Evolutionary conservation across 2,113 vertebrate genomes (phyloP), one percentile per base, ranked within the genome.

Genomic region (Dipodomys spectabilis): DNA sequence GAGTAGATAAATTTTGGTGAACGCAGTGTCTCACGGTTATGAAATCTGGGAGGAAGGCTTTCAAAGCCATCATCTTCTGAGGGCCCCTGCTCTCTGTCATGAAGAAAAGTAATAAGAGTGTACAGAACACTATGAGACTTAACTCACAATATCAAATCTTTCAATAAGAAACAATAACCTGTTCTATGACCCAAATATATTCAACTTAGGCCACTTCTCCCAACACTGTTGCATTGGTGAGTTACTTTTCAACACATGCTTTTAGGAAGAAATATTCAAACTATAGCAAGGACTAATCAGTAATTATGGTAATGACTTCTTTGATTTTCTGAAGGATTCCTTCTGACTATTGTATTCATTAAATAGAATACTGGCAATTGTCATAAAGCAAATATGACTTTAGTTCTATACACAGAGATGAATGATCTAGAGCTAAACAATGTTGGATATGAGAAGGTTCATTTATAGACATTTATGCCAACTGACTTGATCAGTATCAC

Each of bases 401-500:
- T 45, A 94, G 20, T 23, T 57, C 16, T 75, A 12, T 67, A 28
- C 18, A 71, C 4, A 57, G 18, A 57, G 86, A 95, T 45, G 8
- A 96, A 91, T 32, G 30, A 53, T 2, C 22, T 22, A 39, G 57
- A 0, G 1, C 11, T 19, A 73, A 86, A 57, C 27, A 64, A 12
- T 12, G 23, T 25, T 84, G 25, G 11, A 1, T 44, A 7, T 20
- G 28, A 84, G 82, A 81, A 45, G 35, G 93, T 32, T 62, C 83
- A 86, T 71, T 94, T 89, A 53, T 44, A 89, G 68, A 67, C 4
- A 4, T 13, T 64, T 71, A 60, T 82, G 74, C 68, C 71, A 82
- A 28, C 13, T 75, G 89, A 89, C 77, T 65, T 89, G 81, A 95
- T 90, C 75, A 23, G 92, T 93, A 80, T 9, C n/a, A 64, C 79